Evolutionary conservation across 2,797 vertebrate genomes (phyloP), one percentile per base, ranked within the genome.

Genomic region (Enteromius trimaculatus): DNA sequence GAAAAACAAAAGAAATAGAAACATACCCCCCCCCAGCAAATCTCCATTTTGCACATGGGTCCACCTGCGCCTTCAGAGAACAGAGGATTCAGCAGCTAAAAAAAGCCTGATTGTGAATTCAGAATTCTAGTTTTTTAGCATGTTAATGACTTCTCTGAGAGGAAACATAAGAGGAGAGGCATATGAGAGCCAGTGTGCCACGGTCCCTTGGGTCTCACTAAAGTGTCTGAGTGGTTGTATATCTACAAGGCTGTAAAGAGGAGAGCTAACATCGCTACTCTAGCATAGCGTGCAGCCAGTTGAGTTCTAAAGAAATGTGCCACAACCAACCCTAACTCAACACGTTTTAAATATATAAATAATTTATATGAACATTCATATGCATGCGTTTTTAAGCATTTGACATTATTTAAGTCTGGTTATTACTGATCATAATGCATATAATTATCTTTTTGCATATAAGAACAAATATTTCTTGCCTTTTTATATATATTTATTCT

Each of bases 61-160:
- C 78, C 84, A 55, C 39, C 23, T 76, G 31, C 2, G 53, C 26
- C 42, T 65, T 76, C 68, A 49, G 53, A 79, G 53, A 79, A 81
- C 64, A 70, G 39, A 82, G 47, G 49, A 80, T 70, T 87, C 77
- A 66, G 84, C 65, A 47, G 66, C 76, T 85, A 80, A 85, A 84
- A 81, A 75, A 78, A 76, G 70, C 68, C 53, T 62, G 66, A 81
- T 71, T 66, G 68, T 68, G 77, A 80, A 77, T 83, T 83, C 82
- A 83, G 62, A 76, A 71, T 76, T 64, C 66, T 31, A 72, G 34
- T 86, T 83, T 89, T 84, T 84, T 71, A 69, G 81, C 80, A 84
- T 86, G 79, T 87, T 90, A 88, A 90, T 89, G 84, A 86, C 77
- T 80, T 80, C 71, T 85, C 80, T 80, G 55, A 70, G 72, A 77